These are phyloP conservation scores for Otolemur crassicaudatus DNA, from an alignment of 2,797 vertebrate genomes.

Conservation along the genomic window DNA sequence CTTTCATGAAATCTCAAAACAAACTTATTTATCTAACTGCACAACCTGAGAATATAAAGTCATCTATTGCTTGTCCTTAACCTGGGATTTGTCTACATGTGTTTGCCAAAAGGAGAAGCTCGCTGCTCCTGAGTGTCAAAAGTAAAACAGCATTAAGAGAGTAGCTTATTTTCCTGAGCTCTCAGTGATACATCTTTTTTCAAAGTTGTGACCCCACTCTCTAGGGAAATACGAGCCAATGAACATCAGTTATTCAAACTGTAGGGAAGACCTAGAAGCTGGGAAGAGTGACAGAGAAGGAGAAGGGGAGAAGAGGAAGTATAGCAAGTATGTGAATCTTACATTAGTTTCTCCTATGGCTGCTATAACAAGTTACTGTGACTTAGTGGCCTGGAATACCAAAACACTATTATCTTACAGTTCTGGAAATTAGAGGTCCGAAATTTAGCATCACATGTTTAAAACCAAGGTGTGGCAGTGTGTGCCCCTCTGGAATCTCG, in stretches of 20 bases:
- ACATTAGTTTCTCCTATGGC: background rate
- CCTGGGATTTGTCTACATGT: background rate
- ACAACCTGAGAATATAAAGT: background rate
- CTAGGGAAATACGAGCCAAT: background rate
- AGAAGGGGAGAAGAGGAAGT: background rate
- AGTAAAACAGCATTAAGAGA: background rate
- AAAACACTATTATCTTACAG: background rate
- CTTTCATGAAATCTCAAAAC: background rate
- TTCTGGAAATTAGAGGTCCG: background rate
- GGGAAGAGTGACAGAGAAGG: background rate
- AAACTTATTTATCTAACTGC: background rate
- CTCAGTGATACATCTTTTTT: background rate
- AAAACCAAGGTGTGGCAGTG: background rate
- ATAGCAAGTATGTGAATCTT: background rate
- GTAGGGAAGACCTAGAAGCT: background rate
- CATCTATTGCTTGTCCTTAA: background rate
- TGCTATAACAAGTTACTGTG: background rate
- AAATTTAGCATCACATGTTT: background rate
- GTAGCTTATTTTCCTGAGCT: background rate
- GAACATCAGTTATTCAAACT: background rate
- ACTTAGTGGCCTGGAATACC: background rate
- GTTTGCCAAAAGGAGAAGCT: background rate
- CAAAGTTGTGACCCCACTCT: background rate
- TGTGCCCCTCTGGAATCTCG: background rate
- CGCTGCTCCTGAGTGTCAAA: background rate